A percentile compares a stretch with the other conserved stretches of the same genome.
Evolutionary conservation across 2,113 vertebrate genomes (phyloP).

Genomic region (Trochalopteron elliotii): DNA sequence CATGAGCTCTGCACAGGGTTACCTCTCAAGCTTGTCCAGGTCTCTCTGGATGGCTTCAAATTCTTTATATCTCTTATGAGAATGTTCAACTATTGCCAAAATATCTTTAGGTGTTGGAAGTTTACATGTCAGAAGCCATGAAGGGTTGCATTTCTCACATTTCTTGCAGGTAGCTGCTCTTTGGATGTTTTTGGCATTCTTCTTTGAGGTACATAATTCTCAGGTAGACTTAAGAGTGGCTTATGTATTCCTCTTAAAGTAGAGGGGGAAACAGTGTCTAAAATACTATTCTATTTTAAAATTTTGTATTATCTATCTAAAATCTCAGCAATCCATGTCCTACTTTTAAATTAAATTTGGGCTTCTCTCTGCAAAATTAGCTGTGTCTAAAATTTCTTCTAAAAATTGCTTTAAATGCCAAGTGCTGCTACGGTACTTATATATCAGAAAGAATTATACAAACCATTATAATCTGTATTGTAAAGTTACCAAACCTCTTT

Average conservation of each 20-base stretch:
- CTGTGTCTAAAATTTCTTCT: background rate
- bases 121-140: background rate
- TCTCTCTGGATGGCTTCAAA: background rate
- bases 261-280: background rate
- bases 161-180: background rate
- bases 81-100: background rate
- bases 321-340: background rate
- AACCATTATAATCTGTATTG: background rate
- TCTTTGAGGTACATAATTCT: background rate
- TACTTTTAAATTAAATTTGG: background rate
- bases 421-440: background rate
- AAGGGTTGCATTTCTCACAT: background rate
- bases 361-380: background rate
- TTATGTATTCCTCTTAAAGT: background rate
- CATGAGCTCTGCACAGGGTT: background rate
- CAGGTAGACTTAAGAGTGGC: background rate
- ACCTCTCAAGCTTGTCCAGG: background rate
- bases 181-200: background rate
- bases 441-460: background rate
- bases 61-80: background rate
- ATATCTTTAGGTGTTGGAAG: background rate
- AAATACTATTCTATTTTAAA: background rate
- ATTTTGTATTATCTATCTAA: background rate
- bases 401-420: conserved; percentile 10
- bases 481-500: conserved; percentile 15